phyloP scores from a whole-genome alignment of 2,113 vertebrate genomes.

The Eretmochelys imbricata region DNA sequence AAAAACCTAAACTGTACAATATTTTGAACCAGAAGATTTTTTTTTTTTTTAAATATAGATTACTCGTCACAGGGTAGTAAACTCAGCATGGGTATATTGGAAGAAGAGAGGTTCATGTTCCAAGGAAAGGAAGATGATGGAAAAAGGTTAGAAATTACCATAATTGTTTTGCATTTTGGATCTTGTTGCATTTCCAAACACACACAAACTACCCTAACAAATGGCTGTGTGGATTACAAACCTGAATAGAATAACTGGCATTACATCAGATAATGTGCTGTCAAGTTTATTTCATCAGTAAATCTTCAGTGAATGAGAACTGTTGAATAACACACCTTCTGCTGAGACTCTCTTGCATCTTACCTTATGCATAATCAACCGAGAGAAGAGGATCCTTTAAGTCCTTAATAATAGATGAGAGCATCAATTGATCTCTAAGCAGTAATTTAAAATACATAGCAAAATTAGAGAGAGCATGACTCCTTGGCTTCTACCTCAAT shows the following conservation, averaged over 20 bases:
- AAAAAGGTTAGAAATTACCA: background rate
- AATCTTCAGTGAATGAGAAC: background rate
- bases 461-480: conserved; percentile 40
- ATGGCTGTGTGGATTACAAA: background rate
- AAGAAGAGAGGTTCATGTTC: conserved; percentile 7
- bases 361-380: conserved; percentile 53
- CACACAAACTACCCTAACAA: background rate
- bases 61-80: background rate
- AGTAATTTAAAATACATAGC: conserved; percentile 60
- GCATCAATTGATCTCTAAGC: conserved; percentile 55
- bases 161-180: background rate
- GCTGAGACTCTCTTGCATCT: conserved; percentile 44
- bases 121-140: background rate
- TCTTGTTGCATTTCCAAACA: background rate
- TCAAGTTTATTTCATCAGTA: conserved; percentile 6
- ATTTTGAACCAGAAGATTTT: background rate
- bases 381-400: conserved; percentile 43
- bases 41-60: background rate
- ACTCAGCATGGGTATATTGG: conserved; percentile 9
- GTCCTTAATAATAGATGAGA: conserved; percentile 72
- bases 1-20: background rate
- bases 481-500: background rate
- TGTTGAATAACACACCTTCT: conserved; percentile 53
- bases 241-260: background rate
- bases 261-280: background rate